Evolutionary conservation across 2,797 vertebrate genomes (phyloP).

Genomic region (Thamnophis elegans): DNA sequence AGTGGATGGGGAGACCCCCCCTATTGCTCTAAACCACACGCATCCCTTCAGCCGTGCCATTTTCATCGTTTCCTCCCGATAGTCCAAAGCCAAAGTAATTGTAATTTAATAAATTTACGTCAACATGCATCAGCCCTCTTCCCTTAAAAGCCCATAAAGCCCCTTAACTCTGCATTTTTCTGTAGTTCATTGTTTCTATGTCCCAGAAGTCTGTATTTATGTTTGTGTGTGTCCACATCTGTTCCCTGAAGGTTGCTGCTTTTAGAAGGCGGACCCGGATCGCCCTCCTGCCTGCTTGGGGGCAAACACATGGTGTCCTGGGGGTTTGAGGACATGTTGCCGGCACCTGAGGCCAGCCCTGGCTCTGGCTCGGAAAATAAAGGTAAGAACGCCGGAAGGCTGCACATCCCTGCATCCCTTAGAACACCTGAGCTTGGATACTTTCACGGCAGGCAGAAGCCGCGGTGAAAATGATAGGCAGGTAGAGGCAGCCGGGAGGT

Average conservation of each 20-base stretch:
- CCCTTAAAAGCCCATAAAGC: neutral
- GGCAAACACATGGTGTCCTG: constrained; percentile 97
- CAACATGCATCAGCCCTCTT: neutral
- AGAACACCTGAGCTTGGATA: accelerated
- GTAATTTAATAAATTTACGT: too few species aligned
- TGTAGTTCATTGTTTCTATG: neutral
- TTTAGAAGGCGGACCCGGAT: constrained; percentile 95
- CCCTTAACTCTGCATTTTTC: neutral
- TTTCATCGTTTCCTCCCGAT: neutral
- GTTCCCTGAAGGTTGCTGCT: constrained; percentile 84
- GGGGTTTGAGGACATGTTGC: constrained; percentile 99
- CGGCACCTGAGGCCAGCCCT: constrained; percentile 88
- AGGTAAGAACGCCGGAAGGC: constrained; percentile 73
- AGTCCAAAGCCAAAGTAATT: neutral
- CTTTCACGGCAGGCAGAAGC: neutral
- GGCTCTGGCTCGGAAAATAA: constrained; percentile 88
- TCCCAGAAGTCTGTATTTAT: neutral
- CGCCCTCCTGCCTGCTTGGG: constrained; percentile 94
- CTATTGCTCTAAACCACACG: neutral
- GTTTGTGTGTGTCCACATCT: constrained; percentile 4
- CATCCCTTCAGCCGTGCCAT: neutral
- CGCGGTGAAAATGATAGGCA: neutral
- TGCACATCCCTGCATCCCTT: neutral
- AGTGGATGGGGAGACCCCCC: accelerated
- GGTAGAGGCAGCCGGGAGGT: neutral